These are phyloP conservation scores for Apomyelois bistriatella DNA, from an alignment of 2,888 invertebrate species.

Conservation along the genomic window DNA sequence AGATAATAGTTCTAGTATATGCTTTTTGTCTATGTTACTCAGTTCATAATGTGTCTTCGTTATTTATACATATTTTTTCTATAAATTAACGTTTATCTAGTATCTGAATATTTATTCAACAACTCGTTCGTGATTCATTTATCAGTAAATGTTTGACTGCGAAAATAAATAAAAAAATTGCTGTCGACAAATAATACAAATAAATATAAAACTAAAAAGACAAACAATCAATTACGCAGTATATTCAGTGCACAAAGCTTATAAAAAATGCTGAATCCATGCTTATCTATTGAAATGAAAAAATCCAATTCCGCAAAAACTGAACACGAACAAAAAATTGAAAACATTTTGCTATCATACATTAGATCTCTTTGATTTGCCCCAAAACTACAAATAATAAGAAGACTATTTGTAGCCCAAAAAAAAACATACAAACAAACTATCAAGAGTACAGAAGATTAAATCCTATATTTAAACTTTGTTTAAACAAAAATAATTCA, in stretches of 20 bases:
- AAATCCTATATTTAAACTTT: too few species aligned
- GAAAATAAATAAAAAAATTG: too few species aligned
- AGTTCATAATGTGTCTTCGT: too few species aligned
- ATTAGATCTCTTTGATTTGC: conserved; percentile 30
- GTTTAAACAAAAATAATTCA: too few species aligned
- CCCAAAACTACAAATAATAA: conserved; percentile 24
- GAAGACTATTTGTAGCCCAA: too few species aligned
- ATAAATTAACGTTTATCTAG: too few species aligned
- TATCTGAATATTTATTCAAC: too few species aligned
- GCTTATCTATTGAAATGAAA: neutral
- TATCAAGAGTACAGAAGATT: neutral
- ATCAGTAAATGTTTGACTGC: too few species aligned
- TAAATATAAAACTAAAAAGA: neutral
- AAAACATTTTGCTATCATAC: conserved; percentile 17
- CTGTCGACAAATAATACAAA: neutral
- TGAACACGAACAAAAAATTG: neutral
- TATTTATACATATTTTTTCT: too few species aligned
- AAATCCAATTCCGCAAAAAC: neutral
- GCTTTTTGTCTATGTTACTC: too few species aligned
- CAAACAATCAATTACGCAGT: neutral
- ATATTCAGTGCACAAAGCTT: neutral
- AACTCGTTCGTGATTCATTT: too few species aligned
- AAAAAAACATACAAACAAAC: conserved; percentile 17
- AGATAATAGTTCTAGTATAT: too few species aligned
- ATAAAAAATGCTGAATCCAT: neutral